Evolutionary conservation across 2,113 vertebrate species (phyloP).

Genomic region (Periophthalmus modestus): DNA sequence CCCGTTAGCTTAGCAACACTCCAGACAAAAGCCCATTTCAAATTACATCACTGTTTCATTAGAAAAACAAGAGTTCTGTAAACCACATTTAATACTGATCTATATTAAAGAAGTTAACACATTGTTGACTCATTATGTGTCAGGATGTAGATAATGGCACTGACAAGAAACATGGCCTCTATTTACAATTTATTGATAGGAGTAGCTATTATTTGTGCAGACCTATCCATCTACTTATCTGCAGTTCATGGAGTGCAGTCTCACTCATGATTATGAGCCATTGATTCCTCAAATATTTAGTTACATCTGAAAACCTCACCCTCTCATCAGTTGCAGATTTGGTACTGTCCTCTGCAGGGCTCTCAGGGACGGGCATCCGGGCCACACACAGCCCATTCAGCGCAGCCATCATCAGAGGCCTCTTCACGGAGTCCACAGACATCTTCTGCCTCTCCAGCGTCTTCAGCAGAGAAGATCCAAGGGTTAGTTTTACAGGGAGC

Average conservation of each 20-base stretch:
- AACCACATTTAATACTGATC: not conserved
- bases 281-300: not conserved
- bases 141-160: not conserved
- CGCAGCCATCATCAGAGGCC: conserved; percentile 93
- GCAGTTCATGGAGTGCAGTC: too few species aligned
- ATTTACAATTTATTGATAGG: not conserved
- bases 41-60: conserved; percentile 30
- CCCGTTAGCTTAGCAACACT: conserved; percentile 65
- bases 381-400: conserved; percentile 90
- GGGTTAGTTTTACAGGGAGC: conserved; percentile 52
- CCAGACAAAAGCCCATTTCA: conserved; percentile 55
- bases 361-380: conserved; percentile 85
- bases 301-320: conserved; percentile 74
- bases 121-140: not conserved
- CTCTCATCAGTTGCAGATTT: conserved; percentile 87
- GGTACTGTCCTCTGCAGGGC: conserved; percentile 76
- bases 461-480: conserved; percentile 87
- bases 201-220: not conserved
- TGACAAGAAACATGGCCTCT: not conserved
- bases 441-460: conserved; percentile 97
- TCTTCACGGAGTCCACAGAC: conserved; percentile 94
- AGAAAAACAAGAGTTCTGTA: not conserved
- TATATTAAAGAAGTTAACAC: not conserved
- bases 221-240: too few species aligned
- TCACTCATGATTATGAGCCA: not conserved